Evolutionary conservation across 1,140 invertebrate genomes (phyloP).

Genomic region (Pachypsylla venusta): DNA sequence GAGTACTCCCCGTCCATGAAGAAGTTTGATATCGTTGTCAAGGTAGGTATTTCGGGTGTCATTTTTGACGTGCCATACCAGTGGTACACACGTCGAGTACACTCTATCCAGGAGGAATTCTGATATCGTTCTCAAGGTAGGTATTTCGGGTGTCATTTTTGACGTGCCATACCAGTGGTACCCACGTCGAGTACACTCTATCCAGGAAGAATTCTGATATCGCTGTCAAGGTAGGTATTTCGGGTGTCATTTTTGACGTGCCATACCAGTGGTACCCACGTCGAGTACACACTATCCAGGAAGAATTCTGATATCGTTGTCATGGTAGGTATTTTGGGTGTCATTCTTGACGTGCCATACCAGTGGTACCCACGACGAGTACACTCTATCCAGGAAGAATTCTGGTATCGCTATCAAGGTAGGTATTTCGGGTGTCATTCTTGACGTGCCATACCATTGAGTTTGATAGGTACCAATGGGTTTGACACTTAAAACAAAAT

Average conservation of each 20-base stretch:
- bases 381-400: slow-evolving; percentile 49
- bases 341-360: neutral
- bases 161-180: neutral
- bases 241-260: neutral
- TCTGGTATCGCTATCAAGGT: slow-evolving; percentile 61
- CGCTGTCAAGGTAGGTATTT: slow-evolving; percentile 47
- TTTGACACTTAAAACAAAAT: too few species aligned
- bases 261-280: neutral
- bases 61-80: neutral
- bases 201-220: slow-evolving; percentile 53
- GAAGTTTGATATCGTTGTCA: slow-evolving; percentile 54
- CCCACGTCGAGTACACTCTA: slow-evolving; percentile 56
- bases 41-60: slow-evolving; percentile 34
- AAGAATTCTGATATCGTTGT: slow-evolving; percentile 57
- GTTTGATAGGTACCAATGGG: too few species aligned
- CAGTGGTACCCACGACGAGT: slow-evolving; percentile 45
- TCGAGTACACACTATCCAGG: neutral
- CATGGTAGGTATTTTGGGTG: slow-evolving; percentile 37
- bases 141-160: neutral
- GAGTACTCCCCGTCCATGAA: slow-evolving; percentile 57
- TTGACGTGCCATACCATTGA: neutral
- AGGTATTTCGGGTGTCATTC: slow-evolving; percentile 14
- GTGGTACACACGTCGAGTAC: neutral
- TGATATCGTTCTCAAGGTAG: slow-evolving; percentile 54
- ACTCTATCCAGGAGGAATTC: slow-evolving; percentile 39